Evolutionary conservation across 2,113 vertebrate species (phyloP).

Genomic region (Calypte anna): DNA sequence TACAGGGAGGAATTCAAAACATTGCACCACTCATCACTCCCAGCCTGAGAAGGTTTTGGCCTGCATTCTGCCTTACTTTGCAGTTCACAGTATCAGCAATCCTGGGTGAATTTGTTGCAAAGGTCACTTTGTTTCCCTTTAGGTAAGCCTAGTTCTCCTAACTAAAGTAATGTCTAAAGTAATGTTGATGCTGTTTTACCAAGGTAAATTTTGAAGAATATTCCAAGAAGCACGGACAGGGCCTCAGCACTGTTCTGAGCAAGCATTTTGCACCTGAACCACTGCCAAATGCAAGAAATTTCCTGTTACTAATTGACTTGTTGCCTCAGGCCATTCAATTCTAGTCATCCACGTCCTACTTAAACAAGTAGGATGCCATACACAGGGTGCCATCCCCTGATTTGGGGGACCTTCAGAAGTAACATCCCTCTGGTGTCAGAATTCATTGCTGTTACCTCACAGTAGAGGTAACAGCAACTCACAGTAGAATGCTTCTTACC

Average conservation of each 20-base stretch:
- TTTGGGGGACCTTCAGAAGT: neutral
- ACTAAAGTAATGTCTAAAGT: neutral
- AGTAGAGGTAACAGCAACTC: too few relatives aligned
- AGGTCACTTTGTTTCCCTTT: neutral
- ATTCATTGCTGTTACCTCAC: neutral
- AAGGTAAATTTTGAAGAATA: neutral
- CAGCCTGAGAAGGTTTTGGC: neutral
- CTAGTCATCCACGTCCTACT: neutral
- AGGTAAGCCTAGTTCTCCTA: neutral
- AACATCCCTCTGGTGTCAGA: neutral
- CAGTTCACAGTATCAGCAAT: neutral
- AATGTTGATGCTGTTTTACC: neutral
- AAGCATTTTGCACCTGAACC: neutral
- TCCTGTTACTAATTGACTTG: neutral
- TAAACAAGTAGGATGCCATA: neutral
- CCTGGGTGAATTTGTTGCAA: neutral
- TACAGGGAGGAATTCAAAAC: neutral
- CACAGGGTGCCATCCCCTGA: neutral
- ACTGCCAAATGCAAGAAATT: neutral
- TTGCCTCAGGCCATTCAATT: neutral
- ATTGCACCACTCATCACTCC: too few relatives aligned
- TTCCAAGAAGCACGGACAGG: neutral
- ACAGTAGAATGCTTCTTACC: neutral
- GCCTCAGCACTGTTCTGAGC: neutral
- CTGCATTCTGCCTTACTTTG: neutral